These are phyloP conservation scores for Rhodeus uyekii DNA, from an alignment of 2,797 vertebrate genomes.

Conservation along the genomic window DNA sequence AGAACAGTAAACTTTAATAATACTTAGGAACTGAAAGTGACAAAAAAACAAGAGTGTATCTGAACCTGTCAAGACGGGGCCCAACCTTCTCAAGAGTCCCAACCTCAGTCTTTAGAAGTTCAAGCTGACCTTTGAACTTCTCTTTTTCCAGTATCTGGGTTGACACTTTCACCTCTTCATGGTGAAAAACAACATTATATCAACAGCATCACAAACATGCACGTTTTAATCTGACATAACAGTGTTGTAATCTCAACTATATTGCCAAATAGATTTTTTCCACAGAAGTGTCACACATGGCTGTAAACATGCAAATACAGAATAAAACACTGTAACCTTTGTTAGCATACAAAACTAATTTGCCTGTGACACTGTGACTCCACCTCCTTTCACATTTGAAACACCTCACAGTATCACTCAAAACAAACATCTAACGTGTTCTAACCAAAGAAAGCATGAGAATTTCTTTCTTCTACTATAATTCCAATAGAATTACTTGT, in stretches of 20 bases:
- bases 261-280: too few species aligned
- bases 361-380: neutral
- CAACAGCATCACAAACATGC: neutral
- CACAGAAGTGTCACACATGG: neutral
- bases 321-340: slow-evolving; percentile 17
- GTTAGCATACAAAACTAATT: neutral
- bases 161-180: neutral
- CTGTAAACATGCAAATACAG: neutral
- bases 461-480: too few species aligned
- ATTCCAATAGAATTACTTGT: too few species aligned
- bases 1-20: neutral
- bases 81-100: neutral
- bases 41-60: slow-evolving; percentile 57
- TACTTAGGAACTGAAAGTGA: neutral
- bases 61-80: slow-evolving; percentile 50
- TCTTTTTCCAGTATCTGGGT: neutral
- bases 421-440: too few species aligned
- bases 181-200: neutral
- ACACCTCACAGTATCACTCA: neutral
- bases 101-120: neutral
- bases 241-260: neutral
- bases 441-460: too few species aligned
- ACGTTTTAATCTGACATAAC: neutral
- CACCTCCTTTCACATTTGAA: neutral
- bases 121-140: neutral